phyloP scores from a whole-genome alignment of 2,797 vertebrate species.

The Trachops cirrhosus region DNA sequence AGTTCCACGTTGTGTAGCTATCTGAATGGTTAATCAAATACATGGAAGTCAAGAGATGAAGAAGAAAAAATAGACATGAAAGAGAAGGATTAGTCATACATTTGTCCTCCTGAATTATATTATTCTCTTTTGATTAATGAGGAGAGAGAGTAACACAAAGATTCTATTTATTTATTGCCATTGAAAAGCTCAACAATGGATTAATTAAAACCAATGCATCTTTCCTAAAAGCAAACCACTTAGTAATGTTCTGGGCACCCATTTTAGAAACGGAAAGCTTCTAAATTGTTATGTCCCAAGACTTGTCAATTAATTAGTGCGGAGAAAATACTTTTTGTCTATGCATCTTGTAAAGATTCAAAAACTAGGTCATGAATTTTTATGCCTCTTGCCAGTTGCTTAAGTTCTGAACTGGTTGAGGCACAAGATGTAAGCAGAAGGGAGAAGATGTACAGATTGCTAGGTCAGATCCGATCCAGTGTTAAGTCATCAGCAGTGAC shows the following conservation, averaged over 20 bases:
- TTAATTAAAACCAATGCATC: slow-evolving; percentile 49
- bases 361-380: slow-evolving; percentile 52
- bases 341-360: slow-evolving; percentile 47
- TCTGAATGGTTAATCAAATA: not conserved
- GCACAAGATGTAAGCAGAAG: not conserved
- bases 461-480: not conserved
- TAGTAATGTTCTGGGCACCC: slow-evolving; percentile 59
- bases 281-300: slow-evolving; percentile 46
- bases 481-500: not conserved
- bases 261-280: slow-evolving; percentile 67
- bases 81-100: not conserved
- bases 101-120: not conserved
- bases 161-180: slow-evolving; percentile 47
- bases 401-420: not conserved
- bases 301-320: slow-evolving; percentile 61
- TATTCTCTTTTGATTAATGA: slow-evolving; percentile 33
- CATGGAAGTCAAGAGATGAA: not conserved
- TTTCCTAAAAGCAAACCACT: slow-evolving; percentile 62
- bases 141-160: slow-evolving; percentile 10
- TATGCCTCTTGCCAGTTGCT: slow-evolving; percentile 1
- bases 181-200: slow-evolving; percentile 1
- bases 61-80: not conserved
- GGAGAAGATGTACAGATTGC: not conserved
- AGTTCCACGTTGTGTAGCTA: not conserved
- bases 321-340: slow-evolving; percentile 66